Percentiles rank a stretch among this genome's conserved stretches.
These are phyloP conservation scores for Tribolium castaneum DNA, from an alignment of 1,140 invertebrate species.

Conservation along the genomic window DNA sequence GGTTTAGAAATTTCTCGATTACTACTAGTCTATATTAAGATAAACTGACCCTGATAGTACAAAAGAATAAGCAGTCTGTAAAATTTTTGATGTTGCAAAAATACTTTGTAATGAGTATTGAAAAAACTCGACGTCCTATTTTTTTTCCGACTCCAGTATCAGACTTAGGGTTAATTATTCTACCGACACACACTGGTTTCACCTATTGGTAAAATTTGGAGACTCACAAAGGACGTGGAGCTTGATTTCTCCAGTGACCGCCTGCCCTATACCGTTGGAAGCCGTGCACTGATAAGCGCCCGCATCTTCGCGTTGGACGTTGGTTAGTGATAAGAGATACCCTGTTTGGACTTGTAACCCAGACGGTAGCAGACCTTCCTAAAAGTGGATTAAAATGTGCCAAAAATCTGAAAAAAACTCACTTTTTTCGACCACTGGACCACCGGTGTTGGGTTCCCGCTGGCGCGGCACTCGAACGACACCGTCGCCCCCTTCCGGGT, in stretches of 20 bases:
- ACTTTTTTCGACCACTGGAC: constrained; percentile 68
- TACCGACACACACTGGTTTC: too few species aligned
- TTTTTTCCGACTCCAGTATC: too few species aligned
- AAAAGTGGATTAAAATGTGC: background rate
- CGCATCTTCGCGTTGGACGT: constrained; percentile 72
- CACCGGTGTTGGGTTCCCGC: constrained; percentile 67
- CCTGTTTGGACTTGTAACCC: constrained; percentile 62
- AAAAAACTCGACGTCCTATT: too few species aligned
- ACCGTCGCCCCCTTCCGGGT: constrained; percentile 66
- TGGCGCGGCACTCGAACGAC: constrained; percentile 66
- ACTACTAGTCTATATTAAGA: too few species aligned
- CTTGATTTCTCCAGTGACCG: constrained; percentile 70
- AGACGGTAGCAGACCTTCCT: constrained; percentile 61
- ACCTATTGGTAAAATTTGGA: too few species aligned
- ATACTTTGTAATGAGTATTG: too few species aligned
- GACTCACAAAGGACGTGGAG: constrained; percentile 71
- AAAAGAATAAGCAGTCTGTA: too few species aligned
- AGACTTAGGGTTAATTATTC: too few species aligned
- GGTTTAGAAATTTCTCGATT: too few species aligned
- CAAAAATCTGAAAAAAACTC: constrained; percentile 22
- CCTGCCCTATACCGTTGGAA: constrained; percentile 73
- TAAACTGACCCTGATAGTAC: too few species aligned
- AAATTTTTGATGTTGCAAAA: too few species aligned
- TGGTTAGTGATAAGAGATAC: constrained; percentile 65
- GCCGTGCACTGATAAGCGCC: constrained; percentile 74